Conservation (phyloP, 35 echinoderm and acorn worm species). For the Anneissia japonica region DNA sequence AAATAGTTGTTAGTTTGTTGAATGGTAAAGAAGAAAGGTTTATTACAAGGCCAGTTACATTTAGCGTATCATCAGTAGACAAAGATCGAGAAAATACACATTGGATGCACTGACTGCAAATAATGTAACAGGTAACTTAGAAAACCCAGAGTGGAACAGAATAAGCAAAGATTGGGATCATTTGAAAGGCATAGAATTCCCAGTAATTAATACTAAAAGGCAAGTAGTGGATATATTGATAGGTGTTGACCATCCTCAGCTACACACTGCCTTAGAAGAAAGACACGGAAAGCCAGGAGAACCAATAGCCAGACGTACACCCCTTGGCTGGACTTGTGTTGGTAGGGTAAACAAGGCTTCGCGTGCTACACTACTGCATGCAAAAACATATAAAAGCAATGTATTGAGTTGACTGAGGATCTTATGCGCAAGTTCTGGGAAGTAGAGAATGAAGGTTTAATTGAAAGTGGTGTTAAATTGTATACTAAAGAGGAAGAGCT, state of each 20-base stretch:
- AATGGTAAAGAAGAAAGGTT: conserved; percentile 29
- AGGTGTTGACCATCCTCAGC: conserved; percentile 12
- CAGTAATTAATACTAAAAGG: conserved; percentile 4
- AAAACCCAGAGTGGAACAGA: conserved; percentile 13
- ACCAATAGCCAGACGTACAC: conserved; percentile 25
- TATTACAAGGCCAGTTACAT: not conserved
- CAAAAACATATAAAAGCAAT: not conserved
- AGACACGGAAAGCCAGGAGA: conserved; percentile 30
- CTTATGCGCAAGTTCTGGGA: conserved; percentile 29
- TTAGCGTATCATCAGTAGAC: conserved; percentile 7
- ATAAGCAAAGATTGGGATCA: conserved; percentile 14
- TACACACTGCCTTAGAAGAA: conserved; percentile 28
- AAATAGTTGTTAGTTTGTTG: conserved; percentile 17
- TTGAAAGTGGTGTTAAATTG: not conserved
- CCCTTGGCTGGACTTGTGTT: conserved; percentile 35
- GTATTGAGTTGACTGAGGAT: not conserved
- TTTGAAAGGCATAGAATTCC: conserved; percentile 1
- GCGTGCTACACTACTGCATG: not conserved
- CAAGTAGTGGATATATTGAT: conserved; percentile 39
- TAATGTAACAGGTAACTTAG: conserved; percentile 37
- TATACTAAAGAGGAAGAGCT: conserved; percentile 10
- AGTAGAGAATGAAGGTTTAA: conserved; percentile 12
- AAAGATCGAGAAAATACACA: not conserved
- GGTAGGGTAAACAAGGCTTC: not conserved
- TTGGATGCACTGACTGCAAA: conserved; percentile 32